Conservation (phyloP, 1,140 invertebrate species). For the Drusus annulatus region DNA sequence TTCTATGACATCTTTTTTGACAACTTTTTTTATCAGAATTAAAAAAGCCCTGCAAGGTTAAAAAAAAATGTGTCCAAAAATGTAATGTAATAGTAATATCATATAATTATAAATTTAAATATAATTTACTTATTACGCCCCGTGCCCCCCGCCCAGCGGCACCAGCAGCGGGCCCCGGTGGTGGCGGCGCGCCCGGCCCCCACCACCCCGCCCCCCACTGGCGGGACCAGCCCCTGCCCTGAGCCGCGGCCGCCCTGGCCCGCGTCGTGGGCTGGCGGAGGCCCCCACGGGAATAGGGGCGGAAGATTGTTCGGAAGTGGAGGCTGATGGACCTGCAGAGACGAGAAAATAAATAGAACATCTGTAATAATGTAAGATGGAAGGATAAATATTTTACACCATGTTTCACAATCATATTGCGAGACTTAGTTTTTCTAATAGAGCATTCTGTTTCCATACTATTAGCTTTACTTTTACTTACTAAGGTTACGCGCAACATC, state of each 20-base stretch:
- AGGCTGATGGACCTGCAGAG: slow-evolving; percentile 9
- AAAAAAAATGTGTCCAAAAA: too few species aligned
- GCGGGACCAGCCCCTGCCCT: slow-evolving; percentile 73
- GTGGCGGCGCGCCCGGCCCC: slow-evolving; percentile 70
- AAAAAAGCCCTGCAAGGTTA: too few species aligned
- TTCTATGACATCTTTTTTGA: too few species aligned
- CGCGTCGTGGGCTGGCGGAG: slow-evolving; percentile 64
- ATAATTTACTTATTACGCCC: slow-evolving; percentile 1
- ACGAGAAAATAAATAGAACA: background rate
- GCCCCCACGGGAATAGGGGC: background rate
- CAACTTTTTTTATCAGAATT: too few species aligned
- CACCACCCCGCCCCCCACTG: slow-evolving; percentile 74
- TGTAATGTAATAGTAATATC: too few species aligned
- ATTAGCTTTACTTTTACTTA: too few species aligned
- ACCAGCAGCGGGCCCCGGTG: slow-evolving; percentile 74
- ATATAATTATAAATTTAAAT: background rate
- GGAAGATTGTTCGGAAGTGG: background rate
- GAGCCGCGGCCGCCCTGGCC: slow-evolving; percentile 83
- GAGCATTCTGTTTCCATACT: too few species aligned
- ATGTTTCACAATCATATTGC: too few species aligned
- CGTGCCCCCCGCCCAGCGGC: slow-evolving; percentile 67
- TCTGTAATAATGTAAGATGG: background rate
- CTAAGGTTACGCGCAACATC: too few species aligned
- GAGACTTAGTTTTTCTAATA: too few species aligned
- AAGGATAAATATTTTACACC: background rate